phyloP scores from a whole-genome alignment of 2,113 vertebrate species.

The Corydoras maculifer region DNA sequence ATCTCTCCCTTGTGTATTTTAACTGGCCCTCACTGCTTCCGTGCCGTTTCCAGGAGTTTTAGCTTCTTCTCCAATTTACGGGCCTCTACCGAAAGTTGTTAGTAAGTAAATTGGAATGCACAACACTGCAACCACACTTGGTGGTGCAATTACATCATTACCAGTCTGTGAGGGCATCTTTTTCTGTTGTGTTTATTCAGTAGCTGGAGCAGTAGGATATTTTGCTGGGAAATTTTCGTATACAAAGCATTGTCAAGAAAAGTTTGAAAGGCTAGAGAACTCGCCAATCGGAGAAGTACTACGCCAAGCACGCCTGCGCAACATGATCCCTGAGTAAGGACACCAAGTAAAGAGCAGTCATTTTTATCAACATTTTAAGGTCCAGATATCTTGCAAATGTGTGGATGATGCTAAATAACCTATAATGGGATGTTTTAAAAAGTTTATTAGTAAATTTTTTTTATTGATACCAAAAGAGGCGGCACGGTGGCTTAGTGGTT shows the following conservation, averaged over 20 bases:
- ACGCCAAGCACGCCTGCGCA: constrained; percentile 58
- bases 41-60: constrained; percentile 65
- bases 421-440: too few relatives aligned
- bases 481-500: too few relatives aligned
- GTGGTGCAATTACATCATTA: background rate
- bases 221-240: constrained; percentile 86
- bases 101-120: constrained; percentile 70
- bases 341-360: too few relatives aligned
- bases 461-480: too few relatives aligned
- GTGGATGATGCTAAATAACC: too few relatives aligned
- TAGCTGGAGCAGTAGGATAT: constrained; percentile 81
- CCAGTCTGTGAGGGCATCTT: background rate
- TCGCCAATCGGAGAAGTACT: constrained; percentile 81
- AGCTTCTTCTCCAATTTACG: constrained; percentile 71
- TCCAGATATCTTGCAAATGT: too few relatives aligned
- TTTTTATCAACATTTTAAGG: too few relatives aligned
- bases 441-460: too few relatives aligned
- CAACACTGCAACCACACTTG: background rate
- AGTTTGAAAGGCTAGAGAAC: constrained; percentile 82
- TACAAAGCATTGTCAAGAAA: constrained; percentile 78
- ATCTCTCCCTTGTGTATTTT: background rate
- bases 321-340: constrained; percentile 59
- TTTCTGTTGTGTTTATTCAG: constrained; percentile 54
- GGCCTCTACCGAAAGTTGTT: constrained; percentile 76
- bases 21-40: background rate